phyloP scores from a whole-genome alignment of 2,888 invertebrate genomes.

The Cephalotes varians region DNA sequence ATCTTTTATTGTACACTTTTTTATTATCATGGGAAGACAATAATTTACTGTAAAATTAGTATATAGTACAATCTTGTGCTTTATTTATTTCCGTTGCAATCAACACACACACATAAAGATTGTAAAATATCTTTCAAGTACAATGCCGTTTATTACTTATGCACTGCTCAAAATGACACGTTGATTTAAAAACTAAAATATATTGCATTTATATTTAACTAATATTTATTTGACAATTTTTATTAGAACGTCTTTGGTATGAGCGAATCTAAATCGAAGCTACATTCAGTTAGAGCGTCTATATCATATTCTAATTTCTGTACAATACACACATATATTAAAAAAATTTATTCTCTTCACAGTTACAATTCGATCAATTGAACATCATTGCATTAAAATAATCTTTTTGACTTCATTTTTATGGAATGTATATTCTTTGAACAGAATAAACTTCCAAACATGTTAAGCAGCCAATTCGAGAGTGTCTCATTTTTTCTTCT shows the following conservation, averaged over 20 bases:
- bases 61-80: background rate
- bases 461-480: background rate
- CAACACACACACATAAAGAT: background rate
- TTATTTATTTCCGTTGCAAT: slow-evolving; percentile 9
- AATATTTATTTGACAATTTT: slow-evolving; percentile 22
- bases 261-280: background rate
- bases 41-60: background rate
- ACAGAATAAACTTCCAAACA: slow-evolving; percentile 1
- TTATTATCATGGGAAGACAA: background rate
- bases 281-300: slow-evolving; percentile 28
- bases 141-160: background rate
- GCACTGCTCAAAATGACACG: background rate
- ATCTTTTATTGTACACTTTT: background rate
- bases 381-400: background rate
- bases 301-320: slow-evolving; percentile 21
- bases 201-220: slow-evolving; percentile 6
- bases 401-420: background rate
- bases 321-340: background rate
- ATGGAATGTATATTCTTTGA: slow-evolving; percentile 30
- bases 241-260: slow-evolving; percentile 41
- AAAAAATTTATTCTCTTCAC: background rate
- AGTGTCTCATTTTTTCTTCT: slow-evolving; percentile 15
- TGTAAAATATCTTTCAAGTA: slow-evolving; percentile 22
- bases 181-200: slow-evolving; percentile 24
- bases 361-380: background rate